A percentile compares a stretch with the other conserved stretches of the same genome.
Conservation (phyloP, 1,140 invertebrate genomes). For the Fopius arisanus region DNA sequence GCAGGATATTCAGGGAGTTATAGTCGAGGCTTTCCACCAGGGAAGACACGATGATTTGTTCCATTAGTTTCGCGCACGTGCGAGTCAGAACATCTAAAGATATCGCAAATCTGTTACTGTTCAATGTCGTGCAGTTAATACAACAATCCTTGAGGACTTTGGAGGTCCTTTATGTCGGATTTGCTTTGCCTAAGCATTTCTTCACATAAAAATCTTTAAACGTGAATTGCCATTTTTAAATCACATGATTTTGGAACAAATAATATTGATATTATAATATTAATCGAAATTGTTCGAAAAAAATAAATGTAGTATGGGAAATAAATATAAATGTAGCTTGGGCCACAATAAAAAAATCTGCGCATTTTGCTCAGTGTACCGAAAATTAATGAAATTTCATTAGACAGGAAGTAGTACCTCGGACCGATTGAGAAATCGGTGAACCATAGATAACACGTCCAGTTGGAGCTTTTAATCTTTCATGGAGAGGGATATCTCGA, state of each 20-base stretch:
- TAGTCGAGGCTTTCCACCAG: not conserved
- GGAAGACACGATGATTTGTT: not conserved
- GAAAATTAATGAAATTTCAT: constrained; percentile 6
- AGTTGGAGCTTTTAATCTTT: not conserved
- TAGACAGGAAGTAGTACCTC: not conserved
- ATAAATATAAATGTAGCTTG: no score
- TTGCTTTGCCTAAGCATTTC: no score
- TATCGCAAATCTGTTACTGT: not conserved
- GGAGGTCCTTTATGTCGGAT: no score
- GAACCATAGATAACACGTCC: constrained; percentile 5
- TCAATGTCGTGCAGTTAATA: not conserved
- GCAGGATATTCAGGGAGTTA: not conserved
- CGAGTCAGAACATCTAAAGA: not conserved
- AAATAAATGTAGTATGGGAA: no score
- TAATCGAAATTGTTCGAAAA: no score
- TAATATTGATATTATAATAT: no score
- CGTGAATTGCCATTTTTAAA: no score
- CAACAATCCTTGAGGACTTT: no score
- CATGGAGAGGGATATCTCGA: not conserved
- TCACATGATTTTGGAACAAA: no score
- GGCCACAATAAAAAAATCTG: no score
- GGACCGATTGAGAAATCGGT: not conserved
- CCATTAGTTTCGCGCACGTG: not conserved
- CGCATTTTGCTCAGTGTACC: not conserved
- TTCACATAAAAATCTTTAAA: no score